Base-by-base conservation (phyloP, 1,140 invertebrate genomes). In the Trichonephila clavipes region DNA sequence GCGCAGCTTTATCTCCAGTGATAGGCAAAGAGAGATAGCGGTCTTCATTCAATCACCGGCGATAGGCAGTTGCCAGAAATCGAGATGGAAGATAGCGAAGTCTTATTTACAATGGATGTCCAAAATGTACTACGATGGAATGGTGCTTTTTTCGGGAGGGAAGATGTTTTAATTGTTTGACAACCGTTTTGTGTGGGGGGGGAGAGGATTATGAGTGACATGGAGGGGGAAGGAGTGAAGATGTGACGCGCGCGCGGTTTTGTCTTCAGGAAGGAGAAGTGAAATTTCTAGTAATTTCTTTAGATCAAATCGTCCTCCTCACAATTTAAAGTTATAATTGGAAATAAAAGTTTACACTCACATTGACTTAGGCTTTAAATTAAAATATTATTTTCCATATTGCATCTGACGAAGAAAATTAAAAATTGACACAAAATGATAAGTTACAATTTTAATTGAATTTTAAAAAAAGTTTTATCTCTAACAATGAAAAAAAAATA, bases 21-120 rank as follows among this genome's bases (percentile, higher is more conserved):
- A 19, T 24, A 58, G 21, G 21, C n/a, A 24, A 85, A 24, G 51
- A 58, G 51, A 10, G 86, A 62, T 64, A 88, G 86, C 62, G 86
- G 86, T 51, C 86, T 40, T 88, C 86, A 88, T 88, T 88, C 86
- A 88, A 88, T 88, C 86, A 88, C 86, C 34, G 61, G 19, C 59
- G 59, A 66, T 88, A 64, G 86, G 59, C 62, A 66, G 86, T 66
- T 88, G 86, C 62, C 86, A 64, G 86, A 66, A 62, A 88, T 88
- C 8, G 3, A 66, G 62, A 44, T 66, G 3, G 61, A 21, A 77
- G 86, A 62, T 88, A 62, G 86, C 86, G 44, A 77, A 28, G 24
- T 85, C 86, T 88, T 88, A 88, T 88, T 88, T 88, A 88, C 86
- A 88, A 69, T 88, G 86, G 62, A 88, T 88, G 86, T 66, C 86